Evolutionary conservation across 2,797 vertebrate genomes (phyloP).

Genomic region (Acanthurus leucopareius): DNA sequence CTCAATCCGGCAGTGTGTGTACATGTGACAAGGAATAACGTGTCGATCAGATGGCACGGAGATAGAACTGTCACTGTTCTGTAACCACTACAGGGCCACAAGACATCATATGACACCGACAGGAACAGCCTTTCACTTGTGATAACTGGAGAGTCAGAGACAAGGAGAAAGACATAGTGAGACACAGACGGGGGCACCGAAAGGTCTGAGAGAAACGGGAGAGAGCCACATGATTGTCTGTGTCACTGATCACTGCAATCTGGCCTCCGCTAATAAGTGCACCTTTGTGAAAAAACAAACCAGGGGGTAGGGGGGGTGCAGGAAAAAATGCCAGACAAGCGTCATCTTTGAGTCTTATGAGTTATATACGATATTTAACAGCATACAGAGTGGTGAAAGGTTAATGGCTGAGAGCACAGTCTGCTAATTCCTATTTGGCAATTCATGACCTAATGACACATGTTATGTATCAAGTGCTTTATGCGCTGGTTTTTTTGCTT

Average conservation of each 20-base stretch:
- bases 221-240: conserved; percentile 78
- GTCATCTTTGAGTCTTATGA: conserved; percentile 30
- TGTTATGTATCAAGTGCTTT: conserved; percentile 42
- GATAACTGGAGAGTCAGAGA: conserved; percentile 62
- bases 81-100: conserved; percentile 89
- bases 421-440: conserved; percentile 41
- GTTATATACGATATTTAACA: conserved; percentile 42
- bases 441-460: conserved; percentile 59
- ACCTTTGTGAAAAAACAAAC: conserved; percentile 65
- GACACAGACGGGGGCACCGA: conserved; percentile 67
- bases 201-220: conserved; percentile 69
- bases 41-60: conserved; percentile 86
- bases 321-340: conserved; percentile 11
- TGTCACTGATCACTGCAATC: conserved; percentile 74
- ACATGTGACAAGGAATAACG: conserved; percentile 88
- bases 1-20: conserved; percentile 15
- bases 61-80: conserved; percentile 97
- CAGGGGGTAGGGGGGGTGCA: neutral
- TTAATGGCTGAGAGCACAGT: conserved; percentile 42
- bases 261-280: conserved; percentile 66
- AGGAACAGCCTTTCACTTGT: conserved; percentile 87
- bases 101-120: conserved; percentile 92
- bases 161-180: conserved; percentile 28
- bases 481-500: conserved; percentile 49
- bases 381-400: conserved; percentile 38